A percentile compares a stretch with the other conserved stretches of the same genome.
phyloP scores from a whole-genome alignment of 2,888 invertebrate species.

The Chouioia cunea region DNA sequence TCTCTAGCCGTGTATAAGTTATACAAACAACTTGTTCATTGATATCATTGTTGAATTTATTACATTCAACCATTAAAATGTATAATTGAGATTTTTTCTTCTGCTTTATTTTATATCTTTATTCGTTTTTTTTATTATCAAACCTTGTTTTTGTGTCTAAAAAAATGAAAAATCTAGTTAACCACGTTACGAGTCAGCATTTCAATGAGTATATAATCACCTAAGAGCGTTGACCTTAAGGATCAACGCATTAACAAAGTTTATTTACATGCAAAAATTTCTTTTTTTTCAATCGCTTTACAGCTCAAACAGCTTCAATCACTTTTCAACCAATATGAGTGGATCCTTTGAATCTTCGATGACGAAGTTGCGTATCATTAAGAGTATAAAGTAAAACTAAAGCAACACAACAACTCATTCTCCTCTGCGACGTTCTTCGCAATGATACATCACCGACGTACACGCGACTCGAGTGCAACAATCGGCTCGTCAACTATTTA shows the following conservation, averaged over 20 bases:
- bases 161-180: conserved; percentile 43
- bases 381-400: not conserved
- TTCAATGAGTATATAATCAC: conserved; percentile 25
- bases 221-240: conserved; percentile 31
- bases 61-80: conserved; percentile 26
- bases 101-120: conserved; percentile 10
- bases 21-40: not conserved
- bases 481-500: conserved; percentile 27
- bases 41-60: not conserved
- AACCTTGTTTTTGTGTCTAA: conserved; percentile 34
- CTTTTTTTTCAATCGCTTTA: conserved; percentile 18
- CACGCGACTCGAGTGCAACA: not conserved
- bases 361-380: conserved; percentile 8
- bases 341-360: conserved; percentile 16
- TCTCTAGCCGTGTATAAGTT: conserved; percentile 12
- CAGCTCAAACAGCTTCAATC: not conserved
- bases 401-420: conserved; percentile 19
- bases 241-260: conserved; percentile 24
- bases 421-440: not conserved
- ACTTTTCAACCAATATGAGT: too few species aligned
- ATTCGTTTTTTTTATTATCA: conserved; percentile 37
- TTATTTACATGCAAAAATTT: conserved; percentile 42
- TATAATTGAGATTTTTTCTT: conserved; percentile 24
- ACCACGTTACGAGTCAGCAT: conserved; percentile 27
- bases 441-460: conserved; percentile 8